These are phyloP conservation scores for Triplophysa dalaica DNA, from an alignment of 2,113 vertebrate species.

Conservation along the genomic window DNA sequence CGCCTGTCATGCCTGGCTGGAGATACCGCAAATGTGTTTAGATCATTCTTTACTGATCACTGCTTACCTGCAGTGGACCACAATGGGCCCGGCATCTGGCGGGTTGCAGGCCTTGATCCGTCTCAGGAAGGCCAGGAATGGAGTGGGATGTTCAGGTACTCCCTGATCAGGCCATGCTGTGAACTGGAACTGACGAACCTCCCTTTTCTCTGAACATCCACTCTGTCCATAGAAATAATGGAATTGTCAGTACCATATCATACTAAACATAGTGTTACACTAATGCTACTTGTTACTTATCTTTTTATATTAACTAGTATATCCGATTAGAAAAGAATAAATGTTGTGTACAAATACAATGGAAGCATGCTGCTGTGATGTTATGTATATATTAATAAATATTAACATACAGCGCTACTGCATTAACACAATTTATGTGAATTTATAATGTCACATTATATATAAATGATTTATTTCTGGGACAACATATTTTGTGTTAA, in stretches of 20 bases:
- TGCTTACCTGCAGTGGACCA: conserved; percentile 95
- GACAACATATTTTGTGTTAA: too few relatives aligned
- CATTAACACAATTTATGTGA: too few relatives aligned
- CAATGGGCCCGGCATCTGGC: conserved; percentile 94
- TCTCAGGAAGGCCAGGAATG: conserved; percentile 93
- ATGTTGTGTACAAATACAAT: too few relatives aligned
- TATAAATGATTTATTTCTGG: too few relatives aligned
- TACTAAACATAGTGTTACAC: neutral
- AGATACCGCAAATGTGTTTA: neutral
- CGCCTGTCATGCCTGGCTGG: neutral
- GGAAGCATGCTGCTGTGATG: too few relatives aligned
- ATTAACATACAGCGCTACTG: too few relatives aligned
- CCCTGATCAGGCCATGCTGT: conserved; percentile 98
- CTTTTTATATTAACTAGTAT: too few relatives aligned
- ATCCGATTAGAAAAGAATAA: too few relatives aligned
- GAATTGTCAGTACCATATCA: neutral
- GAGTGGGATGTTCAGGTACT: conserved; percentile 95
- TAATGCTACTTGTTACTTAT: neutral
- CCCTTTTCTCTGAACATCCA: conserved; percentile 91
- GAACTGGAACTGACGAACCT: conserved; percentile 98
- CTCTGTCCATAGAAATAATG: conserved; percentile 62
- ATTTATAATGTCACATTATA: too few relatives aligned
- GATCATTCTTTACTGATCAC: conserved; percentile 56
- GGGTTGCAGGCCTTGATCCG: conserved; percentile 97
- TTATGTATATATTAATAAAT: too few relatives aligned